Conservation (phyloP, 2,888 invertebrate species). For the Petrolisthes cinctipes region DNA sequence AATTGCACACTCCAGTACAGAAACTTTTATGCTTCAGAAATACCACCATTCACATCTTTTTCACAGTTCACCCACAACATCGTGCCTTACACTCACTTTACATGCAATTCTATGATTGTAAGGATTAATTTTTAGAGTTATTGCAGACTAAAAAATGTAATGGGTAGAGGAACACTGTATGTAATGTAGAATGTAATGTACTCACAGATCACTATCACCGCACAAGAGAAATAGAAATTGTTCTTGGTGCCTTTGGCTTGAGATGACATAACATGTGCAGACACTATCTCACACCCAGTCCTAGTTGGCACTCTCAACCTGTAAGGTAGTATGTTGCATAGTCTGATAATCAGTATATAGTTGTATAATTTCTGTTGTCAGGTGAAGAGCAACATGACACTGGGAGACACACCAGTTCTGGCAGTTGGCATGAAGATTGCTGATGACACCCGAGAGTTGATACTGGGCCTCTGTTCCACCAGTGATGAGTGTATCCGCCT, state of each 20-base stretch:
- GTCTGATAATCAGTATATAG: not conserved
- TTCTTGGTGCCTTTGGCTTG: not conserved
- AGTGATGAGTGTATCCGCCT: constrained; percentile 45
- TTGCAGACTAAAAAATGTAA: no score
- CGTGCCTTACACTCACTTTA: no score
- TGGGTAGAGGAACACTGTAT: no score
- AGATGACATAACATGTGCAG: not conserved
- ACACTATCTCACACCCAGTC: not conserved
- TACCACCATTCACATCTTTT: no score
- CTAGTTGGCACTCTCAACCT: not conserved
- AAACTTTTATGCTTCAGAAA: no score
- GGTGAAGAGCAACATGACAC: constrained; percentile 55
- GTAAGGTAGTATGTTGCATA: not conserved
- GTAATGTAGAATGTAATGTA: no score
- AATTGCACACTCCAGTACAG: no score
- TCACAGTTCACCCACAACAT: no score
- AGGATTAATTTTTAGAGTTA: no score
- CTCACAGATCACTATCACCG: no score
- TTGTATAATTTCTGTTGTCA: not conserved
- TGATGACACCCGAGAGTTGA: constrained; percentile 20
- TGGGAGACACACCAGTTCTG: constrained; percentile 45
- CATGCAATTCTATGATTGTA: no score
- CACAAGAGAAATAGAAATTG: not conserved
- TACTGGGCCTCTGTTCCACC: constrained; percentile 45
- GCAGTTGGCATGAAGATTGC: constrained; percentile 35